Base-by-base conservation (phyloP, 2,797 vertebrate species). In the Alauda arvensis region DNA sequence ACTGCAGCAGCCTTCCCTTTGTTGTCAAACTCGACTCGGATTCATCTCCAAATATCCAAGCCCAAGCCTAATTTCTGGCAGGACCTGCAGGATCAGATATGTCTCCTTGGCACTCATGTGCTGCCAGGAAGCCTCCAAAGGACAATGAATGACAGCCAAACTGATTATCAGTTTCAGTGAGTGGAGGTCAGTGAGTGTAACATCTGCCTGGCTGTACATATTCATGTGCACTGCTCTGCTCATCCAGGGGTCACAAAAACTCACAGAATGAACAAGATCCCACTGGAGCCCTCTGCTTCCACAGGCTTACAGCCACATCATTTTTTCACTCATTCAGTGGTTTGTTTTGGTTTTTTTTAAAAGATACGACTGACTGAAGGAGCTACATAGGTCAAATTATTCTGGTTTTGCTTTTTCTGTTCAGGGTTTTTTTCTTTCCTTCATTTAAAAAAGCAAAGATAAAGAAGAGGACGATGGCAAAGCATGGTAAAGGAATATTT, bases 61-160 rank as follows among this genome's bases (percentile, higher is more conserved):
- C 31, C 79, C 88, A 96, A 93, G 74, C 70, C 89, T 93, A 93
- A 95, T 94, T 94, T 93, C 94, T 96, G 95, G 89, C 95, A 94
- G 56, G 74, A 91, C 91, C 83, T 82, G 34, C 83, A 92, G 85
- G 76, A 94, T 92, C 92, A 88, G 90, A 89, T 94, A 46, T 88
- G 89, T 89, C 67, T 96, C 77, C 51, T 94, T 96, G 93, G 88
- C 82, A 94, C 81, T 94, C 80, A 77, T 93, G 92, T 83, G 65
- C 92, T 95, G 90, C 42, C 45, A 93, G 79, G 74, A 94, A 96
- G 72, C 49, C 85, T 96, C 94, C 60, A 89, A 96, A 95, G 92
- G 83, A 74, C 84, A 92, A 94, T 92, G 92, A 96, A 95, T 91
- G 95, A 95, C 93, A 97, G 94, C 70, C 77, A 93, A 95, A 94